Evolutionary conservation across 1,140 invertebrate species (phyloP).

Genomic region (Cotesia typhae): DNA sequence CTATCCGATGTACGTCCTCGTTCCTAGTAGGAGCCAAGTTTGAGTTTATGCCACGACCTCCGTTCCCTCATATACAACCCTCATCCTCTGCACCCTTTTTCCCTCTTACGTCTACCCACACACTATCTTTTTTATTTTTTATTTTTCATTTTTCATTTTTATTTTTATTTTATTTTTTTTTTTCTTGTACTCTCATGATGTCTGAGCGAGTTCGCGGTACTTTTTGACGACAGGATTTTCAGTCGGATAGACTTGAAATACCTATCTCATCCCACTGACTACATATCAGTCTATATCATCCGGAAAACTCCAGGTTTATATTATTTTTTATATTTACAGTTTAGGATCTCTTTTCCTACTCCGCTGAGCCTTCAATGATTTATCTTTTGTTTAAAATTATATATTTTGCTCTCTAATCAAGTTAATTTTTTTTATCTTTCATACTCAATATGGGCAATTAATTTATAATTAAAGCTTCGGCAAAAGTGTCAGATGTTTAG

Average conservation of each 20-base stretch:
- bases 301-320: no score
- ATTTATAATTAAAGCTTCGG: no score
- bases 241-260: constrained; percentile 12
- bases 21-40: background rate
- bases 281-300: background rate
- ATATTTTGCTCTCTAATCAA: no score
- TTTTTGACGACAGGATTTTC: constrained; percentile 27
- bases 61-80: background rate
- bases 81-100: no score
- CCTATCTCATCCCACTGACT: background rate
- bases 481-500: constrained; percentile 3
- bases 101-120: no score
- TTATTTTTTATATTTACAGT: no score
- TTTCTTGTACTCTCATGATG: background rate
- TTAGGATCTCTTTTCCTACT: no score
- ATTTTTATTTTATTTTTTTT: background rate
- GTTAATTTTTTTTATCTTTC: no score
- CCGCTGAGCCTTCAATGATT: no score
- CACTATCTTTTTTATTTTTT: constrained; percentile 1
- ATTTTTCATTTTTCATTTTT: background rate
- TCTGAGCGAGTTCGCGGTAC: constrained; percentile 6
- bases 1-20: background rate
- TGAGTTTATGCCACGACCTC: constrained; percentile 9
- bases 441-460: no score
- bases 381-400: no score